Base-by-base conservation (phyloP, 1,140 invertebrate genomes). In the Panagrolaimus sp. region DNA sequence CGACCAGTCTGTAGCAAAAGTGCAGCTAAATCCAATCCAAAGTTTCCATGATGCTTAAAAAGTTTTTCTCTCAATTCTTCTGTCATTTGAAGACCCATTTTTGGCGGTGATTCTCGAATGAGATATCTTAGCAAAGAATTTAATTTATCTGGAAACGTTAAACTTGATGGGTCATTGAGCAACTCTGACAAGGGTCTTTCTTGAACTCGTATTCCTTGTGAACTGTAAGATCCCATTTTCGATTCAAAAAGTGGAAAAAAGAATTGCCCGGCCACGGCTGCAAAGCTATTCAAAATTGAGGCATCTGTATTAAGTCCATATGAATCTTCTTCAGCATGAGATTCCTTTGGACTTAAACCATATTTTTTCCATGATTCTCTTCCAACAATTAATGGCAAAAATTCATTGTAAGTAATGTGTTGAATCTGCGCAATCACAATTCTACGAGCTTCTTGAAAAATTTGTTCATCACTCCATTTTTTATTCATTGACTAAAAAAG, bases 401-500 rank as follows among this genome's bases (percentile, higher is more conserved):
- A 84, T 67, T 85, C 84, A 45, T 77, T 78, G 68, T 83, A 86
- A 13, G 82, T 80, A 23, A 85, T 76, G 61, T 82, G 80, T 65
- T 82, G 80, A 27, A 82, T 47, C 70, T 82, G 80, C 20, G 81
- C 80, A 13, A 78, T 69, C 14, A 93, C 86, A 71, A 97, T 92
- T 71, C 80, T 89, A 87, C 72, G 86, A 0, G 91, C 88, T 82
- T 94, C 91, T 20, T 48, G 23, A 82, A 90, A 98, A 0, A 96
- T 81, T 0, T 89, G 93, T 84, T 96, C 92, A 80, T 96, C 92
- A 78, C 93, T 90, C 93, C 92, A 95, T 77, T 94, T 92, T 2
- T 91, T 91, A 84, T 96, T 96, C 9, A 94, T 27, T 5, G 16
- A 11, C 27, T 27, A 8, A 1, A 38, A 38, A 38, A 38, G 7